A percentile compares a stretch with the other conserved stretches of the same genome.
phyloP scores from a whole-genome alignment of 2,888 invertebrate genomes.

The Ophioninae sp. region DNA sequence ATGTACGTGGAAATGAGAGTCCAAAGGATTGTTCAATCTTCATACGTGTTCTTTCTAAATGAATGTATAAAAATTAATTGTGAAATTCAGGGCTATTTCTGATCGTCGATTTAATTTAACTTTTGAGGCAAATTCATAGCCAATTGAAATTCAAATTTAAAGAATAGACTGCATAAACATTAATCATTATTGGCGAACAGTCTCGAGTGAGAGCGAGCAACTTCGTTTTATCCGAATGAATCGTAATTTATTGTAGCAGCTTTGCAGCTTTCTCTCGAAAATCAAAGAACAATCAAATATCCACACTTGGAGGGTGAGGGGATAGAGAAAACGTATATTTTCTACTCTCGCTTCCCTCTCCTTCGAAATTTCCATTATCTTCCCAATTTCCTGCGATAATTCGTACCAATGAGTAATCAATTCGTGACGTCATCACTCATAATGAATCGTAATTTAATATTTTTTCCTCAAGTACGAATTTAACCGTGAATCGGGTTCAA shows the following conservation, averaged over 20 bases:
- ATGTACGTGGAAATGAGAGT: too few relatives aligned
- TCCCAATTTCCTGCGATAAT: neutral
- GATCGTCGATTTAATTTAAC: too few relatives aligned
- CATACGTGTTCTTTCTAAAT: too few relatives aligned
- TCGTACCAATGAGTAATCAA: neutral
- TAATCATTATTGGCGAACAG: neutral
- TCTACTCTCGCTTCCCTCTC: neutral
- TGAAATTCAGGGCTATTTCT: too few relatives aligned
- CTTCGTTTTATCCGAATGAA: neutral
- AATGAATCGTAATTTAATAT: neutral
- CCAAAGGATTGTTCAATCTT: too few relatives aligned
- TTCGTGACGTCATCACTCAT: neutral
- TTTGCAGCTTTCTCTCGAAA: conserved; percentile 21
- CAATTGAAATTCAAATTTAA: neutral
- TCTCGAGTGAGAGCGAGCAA: neutral
- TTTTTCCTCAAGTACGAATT: neutral
- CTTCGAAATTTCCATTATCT: neutral
- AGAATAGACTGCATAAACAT: conserved; percentile 18
- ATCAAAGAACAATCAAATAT: conserved; percentile 12
- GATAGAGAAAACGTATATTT: neutral
- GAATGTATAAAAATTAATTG: too few relatives aligned
- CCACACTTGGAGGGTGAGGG: neutral
- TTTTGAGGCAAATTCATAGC: neutral
- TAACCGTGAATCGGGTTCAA: neutral
- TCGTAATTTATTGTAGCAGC: conserved; percentile 18